Conservation (phyloP, 2,113 vertebrate genomes). For the Abramis brama region DNA sequence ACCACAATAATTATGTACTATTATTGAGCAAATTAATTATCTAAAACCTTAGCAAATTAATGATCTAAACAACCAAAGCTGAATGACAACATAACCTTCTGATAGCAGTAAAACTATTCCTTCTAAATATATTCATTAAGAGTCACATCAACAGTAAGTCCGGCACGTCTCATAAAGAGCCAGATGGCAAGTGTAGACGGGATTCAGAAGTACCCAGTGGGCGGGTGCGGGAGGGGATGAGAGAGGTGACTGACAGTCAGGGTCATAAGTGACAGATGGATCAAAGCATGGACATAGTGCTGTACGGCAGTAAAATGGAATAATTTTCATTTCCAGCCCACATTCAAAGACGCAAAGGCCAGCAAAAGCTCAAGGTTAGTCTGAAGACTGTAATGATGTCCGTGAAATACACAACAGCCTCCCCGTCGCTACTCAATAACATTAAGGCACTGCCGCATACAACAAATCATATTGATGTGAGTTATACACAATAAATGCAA, state of each 20-base stretch:
- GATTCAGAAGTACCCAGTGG: constrained; percentile 7
- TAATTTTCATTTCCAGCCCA: constrained; percentile 33
- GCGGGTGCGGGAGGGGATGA: not conserved
- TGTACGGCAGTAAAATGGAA: not conserved
- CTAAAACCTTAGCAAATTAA: not conserved
- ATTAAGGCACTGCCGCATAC: constrained; percentile 20
- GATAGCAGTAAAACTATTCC: not conserved
- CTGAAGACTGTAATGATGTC: constrained; percentile 27
- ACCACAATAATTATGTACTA: not conserved
- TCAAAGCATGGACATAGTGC: constrained; percentile 3
- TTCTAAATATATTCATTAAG: not conserved
- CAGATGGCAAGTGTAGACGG: not conserved
- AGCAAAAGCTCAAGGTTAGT: constrained; percentile 15
- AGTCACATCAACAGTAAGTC: not conserved
- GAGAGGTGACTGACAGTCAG: not conserved
- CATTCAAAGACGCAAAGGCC: not conserved
- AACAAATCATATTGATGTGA: constrained; percentile 22
- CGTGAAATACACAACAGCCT: constrained; percentile 29
- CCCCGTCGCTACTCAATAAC: constrained; percentile 18
- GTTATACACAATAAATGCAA: constrained; percentile 21
- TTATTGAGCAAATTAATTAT: not conserved
- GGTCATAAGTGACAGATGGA: constrained; percentile 48
- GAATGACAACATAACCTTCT: not conserved
- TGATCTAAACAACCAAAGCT: not conserved
- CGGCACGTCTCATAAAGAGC: not conserved